Evolutionary conservation across 2,888 invertebrate species (phyloP), one percentile per base, ranked within the genome.

Genomic region (Eupithecia insigniata): DNA sequence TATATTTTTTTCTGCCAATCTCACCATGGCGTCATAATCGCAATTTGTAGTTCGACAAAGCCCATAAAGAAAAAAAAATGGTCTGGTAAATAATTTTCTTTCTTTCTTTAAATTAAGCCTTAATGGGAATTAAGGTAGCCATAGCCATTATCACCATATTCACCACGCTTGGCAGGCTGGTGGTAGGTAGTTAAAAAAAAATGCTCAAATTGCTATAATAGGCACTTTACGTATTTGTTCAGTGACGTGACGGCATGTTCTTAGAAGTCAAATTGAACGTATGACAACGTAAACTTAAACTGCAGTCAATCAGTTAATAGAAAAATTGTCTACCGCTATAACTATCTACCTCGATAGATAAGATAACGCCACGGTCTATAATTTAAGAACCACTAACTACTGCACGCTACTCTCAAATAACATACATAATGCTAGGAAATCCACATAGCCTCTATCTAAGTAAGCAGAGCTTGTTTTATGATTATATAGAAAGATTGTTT

Each of bases 281-380:
- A 66, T 46, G 26, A 26, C 16, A 66, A 66, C 69, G 68, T 61
- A 61, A 68, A 68, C 66, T 51, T 62, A 39, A 64, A 66, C 62
- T 64, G 62, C 62, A 65, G 61, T 26, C 71, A 70, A 71, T 51
- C 70, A 51, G 67, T 71, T 76, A 76, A 76, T 76, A 69, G 75
- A 69, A 76, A 73, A 70, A 73, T 73, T 76, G 76, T 66, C 70
- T 46, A 62, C 70, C 67, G 69, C 73, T 60, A 70, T 69, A 72
- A 67, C 70, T 64, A 77, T 67, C 67, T 60, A 28, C 12, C 7
- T 39, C 18, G 32, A 32, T 51, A 14, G 28, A 30, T 60, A 64
- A 64, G 32, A 61, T n/a, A 30, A 64, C n/a, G 32, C 10, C 22
- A 14, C 66, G 66, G 46, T 66, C 66, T 18, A 12, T n/a, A n/a